Percentiles rank a stretch among this genome's conserved stretches.
Conservation (phyloP, 2,888 invertebrate genomes). For the Adelphocoris suturalis region DNA sequence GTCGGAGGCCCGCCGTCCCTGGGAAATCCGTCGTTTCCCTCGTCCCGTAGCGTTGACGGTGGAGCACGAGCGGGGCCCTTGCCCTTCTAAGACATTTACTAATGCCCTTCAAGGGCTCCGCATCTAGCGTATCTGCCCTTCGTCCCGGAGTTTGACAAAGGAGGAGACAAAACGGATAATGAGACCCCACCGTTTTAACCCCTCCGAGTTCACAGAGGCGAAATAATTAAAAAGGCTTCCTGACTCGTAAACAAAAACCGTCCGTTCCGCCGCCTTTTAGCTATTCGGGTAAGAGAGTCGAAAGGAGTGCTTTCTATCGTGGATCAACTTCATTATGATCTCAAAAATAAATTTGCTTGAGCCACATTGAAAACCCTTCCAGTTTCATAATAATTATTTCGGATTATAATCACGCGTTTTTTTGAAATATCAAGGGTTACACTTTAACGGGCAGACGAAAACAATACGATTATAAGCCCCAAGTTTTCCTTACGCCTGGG, state of each 20-base stretch:
- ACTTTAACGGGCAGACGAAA: too few species aligned
- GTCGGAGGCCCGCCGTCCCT: neutral
- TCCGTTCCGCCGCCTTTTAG: neutral
- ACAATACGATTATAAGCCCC: too few species aligned
- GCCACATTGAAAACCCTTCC: neutral
- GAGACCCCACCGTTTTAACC: slow-evolving; percentile 24
- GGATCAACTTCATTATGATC: neutral
- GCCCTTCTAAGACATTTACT: slow-evolving; percentile 58
- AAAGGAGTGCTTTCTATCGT: neutral
- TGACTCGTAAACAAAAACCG: neutral
- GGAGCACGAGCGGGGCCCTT: slow-evolving; percentile 12
- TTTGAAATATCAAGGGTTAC: too few species aligned
- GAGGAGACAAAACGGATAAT: slow-evolving; percentile 26
- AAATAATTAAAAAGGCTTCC: slow-evolving; percentile 21
- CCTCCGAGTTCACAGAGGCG: neutral
- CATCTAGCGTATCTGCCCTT: slow-evolving; percentile 35
- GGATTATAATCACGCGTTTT: too few species aligned
- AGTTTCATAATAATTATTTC: too few species aligned
- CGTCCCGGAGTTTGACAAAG: slow-evolving; percentile 25
- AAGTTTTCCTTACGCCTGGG: too few species aligned
- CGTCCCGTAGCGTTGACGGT: neutral
- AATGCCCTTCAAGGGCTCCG: slow-evolving; percentile 53
- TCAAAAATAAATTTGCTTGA: neutral
- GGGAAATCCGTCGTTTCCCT: slow-evolving; percentile 16
- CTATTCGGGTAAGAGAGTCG: neutral